These are phyloP conservation scores for Halocynthia roretzi DNA, from an alignment of 23 tunicate genomes.

Conservation along the genomic window DNA sequence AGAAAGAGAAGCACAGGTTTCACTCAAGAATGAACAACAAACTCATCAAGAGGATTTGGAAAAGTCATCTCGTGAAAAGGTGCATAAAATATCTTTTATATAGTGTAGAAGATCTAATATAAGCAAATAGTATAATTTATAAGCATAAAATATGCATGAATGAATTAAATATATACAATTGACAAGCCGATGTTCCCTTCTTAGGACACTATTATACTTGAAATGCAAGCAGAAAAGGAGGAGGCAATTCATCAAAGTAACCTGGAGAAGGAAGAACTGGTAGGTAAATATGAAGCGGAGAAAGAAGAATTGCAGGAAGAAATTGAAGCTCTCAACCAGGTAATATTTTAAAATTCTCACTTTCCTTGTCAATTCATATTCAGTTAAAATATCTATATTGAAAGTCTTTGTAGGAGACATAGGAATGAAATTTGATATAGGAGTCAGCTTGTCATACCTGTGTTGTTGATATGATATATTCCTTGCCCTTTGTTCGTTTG, in stretches of 20 bases:
- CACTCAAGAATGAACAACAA: slow-evolving; percentile 91
- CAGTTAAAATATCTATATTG: no score
- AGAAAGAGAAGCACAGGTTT: slow-evolving; percentile 88
- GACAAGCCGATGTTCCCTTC: background rate
- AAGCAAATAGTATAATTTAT: background rate
- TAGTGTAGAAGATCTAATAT: background rate
- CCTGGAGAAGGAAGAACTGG: slow-evolving; percentile 83
- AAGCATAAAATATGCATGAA: background rate
- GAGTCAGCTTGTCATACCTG: background rate
- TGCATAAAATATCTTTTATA: background rate
- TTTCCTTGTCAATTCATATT: no score
- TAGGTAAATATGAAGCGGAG: slow-evolving; percentile 83
- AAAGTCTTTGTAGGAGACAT: no score
- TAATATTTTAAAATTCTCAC: background rate
- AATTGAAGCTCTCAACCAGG: slow-evolving; percentile 88
- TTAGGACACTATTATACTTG: slow-evolving; percentile 68
- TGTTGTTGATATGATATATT: background rate
- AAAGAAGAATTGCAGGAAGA: slow-evolving; percentile 91
- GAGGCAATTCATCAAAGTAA: slow-evolving; percentile 39
- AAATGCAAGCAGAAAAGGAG: slow-evolving; percentile 76
- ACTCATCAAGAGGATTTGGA: slow-evolving; percentile 93
- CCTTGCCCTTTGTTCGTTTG: background rate
- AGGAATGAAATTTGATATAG: background rate
- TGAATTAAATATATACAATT: background rate
- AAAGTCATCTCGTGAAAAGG: slow-evolving; percentile 63